Evolutionary conservation across 2,113 vertebrate species (phyloP), one percentile per base, ranked within the genome.

Genomic region (Xenus cinereus): DNA sequence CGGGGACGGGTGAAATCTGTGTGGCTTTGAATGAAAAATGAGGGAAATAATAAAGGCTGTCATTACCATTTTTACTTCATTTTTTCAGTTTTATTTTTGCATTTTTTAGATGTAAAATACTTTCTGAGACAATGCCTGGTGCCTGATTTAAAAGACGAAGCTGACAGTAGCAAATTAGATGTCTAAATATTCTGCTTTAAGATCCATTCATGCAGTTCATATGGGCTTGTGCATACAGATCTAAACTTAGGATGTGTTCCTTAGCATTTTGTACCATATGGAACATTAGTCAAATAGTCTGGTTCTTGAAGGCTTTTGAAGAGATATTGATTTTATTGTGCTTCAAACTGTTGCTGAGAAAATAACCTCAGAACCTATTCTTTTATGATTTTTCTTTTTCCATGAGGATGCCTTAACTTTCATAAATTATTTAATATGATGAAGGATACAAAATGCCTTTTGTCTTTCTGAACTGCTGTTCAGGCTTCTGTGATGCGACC

Each of bases 391-490:
- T 72, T 66, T 56, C 84, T 81, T 85, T 93, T 94, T 74, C 60
- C 46, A 53, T 7, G 45, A 81, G 72, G 63, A 89, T 91, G 91
- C 84, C 91, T 97, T 97, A 95, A 95, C 72, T 96, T 96, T 79
- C 92, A 96, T 97, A 97, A 97, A 98, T 97, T 95, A 97, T 97
- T 97, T 96, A 97, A 87, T 97, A 75, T 30, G 9, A 41, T 56
- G 71, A 93, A 94, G 69, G 80, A 89, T 94, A 91, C 69, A 80
- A 93, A 92, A 97, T 72, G 73, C 75, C 97, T 98, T 98, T 98
- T 98, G 97, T 98, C 96, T 98, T 95, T 73, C 77, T 66, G 57
- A 94, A 54, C 75, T 50, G 90, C 88, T 91, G 64, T 84, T 97
- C 85, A 96, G 90, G 96, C 95, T 94, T 96, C 93, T 96, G 83